Evolutionary conservation across 2,888 invertebrate species (phyloP).

Genomic region (Bruchidius siliquastri): DNA sequence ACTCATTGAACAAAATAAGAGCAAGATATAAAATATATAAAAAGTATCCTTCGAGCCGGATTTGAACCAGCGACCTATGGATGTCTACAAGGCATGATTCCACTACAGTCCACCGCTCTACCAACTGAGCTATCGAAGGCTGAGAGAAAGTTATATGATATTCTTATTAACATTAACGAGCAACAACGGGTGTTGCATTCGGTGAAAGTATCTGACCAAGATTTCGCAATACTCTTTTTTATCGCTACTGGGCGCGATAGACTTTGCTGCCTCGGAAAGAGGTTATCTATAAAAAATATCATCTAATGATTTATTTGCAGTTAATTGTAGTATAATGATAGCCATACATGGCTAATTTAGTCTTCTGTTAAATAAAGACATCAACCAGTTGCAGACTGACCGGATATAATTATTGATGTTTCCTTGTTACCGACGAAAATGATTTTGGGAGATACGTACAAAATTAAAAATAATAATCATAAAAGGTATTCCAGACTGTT

Average conservation of each 20-base stretch:
- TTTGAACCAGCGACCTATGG: conserved; percentile 53
- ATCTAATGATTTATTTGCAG: too few relatives aligned
- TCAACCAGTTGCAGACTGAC: too few relatives aligned
- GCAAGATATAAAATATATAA: not conserved
- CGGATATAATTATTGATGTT: too few relatives aligned
- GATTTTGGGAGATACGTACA: too few relatives aligned
- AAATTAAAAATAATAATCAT: too few relatives aligned
- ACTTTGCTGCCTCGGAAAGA: too few relatives aligned
- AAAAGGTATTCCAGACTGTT: too few relatives aligned
- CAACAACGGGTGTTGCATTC: not conserved
- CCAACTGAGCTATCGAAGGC: conserved; percentile 43
- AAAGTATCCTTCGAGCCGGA: conserved; percentile 36
- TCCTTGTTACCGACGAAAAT: too few relatives aligned
- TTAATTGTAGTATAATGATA: not conserved
- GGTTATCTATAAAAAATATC: too few relatives aligned
- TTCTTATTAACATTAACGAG: not conserved
- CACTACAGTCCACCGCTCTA: conserved; percentile 40
- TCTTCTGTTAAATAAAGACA: too few relatives aligned
- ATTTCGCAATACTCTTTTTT: not conserved
- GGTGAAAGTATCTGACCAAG: not conserved
- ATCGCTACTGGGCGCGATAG: not conserved
- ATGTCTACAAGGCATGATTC: conserved; percentile 34
- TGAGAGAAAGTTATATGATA: not conserved
- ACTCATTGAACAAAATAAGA: not conserved
- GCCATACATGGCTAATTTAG: not conserved